phyloP scores from a whole-genome alignment of 2,888 invertebrate genomes.

The Pemphredon lugubris region DNA sequence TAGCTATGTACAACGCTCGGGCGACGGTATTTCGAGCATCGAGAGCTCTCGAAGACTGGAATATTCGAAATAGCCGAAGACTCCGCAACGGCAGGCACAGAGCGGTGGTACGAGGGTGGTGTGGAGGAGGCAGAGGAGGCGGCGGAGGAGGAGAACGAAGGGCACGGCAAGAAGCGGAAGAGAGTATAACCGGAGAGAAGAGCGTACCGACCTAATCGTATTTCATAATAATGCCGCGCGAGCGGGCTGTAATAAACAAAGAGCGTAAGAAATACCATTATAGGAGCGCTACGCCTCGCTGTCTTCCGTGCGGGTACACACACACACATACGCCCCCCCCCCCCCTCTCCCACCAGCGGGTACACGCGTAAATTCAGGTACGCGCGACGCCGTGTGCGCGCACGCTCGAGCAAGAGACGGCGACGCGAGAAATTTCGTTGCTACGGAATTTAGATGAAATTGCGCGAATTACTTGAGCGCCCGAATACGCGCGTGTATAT shows the following conservation, averaged over 20 bases:
- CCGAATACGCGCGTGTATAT: slow-evolving; percentile 30
- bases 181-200: not conserved
- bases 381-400: not conserved
- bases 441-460: slow-evolving; percentile 80
- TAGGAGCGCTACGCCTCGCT: slow-evolving; percentile 24
- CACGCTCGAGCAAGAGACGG: slow-evolving; percentile 37
- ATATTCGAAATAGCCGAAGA: slow-evolving; percentile 44
- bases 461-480: slow-evolving; percentile 77
- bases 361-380: slow-evolving; percentile 22
- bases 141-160: slow-evolving; percentile 22
- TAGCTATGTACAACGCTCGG: slow-evolving; percentile 5
- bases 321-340: not conserved
- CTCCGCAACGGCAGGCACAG: not conserved
- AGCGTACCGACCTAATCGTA: slow-evolving; percentile 74
- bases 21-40: slow-evolving; percentile 52
- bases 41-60: slow-evolving; percentile 59
- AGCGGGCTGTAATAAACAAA: slow-evolving; percentile 72
- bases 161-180: not conserved
- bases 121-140: not conserved
- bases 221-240: slow-evolving; percentile 74
- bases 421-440: slow-evolving; percentile 76
- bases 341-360: not conserved
- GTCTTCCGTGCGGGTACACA: not conserved
- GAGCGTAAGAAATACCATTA: slow-evolving; percentile 77
- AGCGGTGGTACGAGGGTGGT: no score